Conservation (phyloP, 2,888 invertebrate species). For the Amphiduros pacificus region DNA sequence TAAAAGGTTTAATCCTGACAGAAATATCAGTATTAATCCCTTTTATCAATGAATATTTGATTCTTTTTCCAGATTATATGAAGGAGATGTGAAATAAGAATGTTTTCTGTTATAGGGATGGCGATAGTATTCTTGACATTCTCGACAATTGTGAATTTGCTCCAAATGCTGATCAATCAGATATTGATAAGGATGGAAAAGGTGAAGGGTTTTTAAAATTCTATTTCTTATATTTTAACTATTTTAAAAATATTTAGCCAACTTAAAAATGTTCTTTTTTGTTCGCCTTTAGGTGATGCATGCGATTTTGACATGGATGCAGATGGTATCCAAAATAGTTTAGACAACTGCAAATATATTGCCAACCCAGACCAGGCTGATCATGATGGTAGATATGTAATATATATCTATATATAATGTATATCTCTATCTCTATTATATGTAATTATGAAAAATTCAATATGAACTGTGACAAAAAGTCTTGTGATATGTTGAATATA, state of each 20-base stretch:
- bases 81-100: too few relatives aligned
- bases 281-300: slow-evolving; percentile 51
- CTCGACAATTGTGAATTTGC: slow-evolving; percentile 39
- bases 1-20: too few relatives aligned
- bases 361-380: slow-evolving; percentile 87
- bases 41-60: too few relatives aligned
- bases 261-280: background rate
- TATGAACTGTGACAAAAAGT: too few relatives aligned
- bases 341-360: slow-evolving; percentile 83
- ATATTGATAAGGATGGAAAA: slow-evolving; percentile 17
- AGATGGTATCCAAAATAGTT: slow-evolving; percentile 81
- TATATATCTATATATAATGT: too few relatives aligned
- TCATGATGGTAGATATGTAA: slow-evolving; percentile 76
- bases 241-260: background rate
- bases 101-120: slow-evolving; percentile 28
- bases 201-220: background rate
- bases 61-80: too few relatives aligned
- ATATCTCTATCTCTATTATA: too few relatives aligned
- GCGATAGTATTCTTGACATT: slow-evolving; percentile 34
- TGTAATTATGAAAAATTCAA: too few relatives aligned
- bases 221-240: background rate
- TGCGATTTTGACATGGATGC: slow-evolving; percentile 63
- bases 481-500: too few relatives aligned
- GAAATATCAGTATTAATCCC: too few relatives aligned
- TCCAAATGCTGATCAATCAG: slow-evolving; percentile 37